Conservation (phyloP, 1,140 invertebrate genomes). For the Heliconius hewitsoni region DNA sequence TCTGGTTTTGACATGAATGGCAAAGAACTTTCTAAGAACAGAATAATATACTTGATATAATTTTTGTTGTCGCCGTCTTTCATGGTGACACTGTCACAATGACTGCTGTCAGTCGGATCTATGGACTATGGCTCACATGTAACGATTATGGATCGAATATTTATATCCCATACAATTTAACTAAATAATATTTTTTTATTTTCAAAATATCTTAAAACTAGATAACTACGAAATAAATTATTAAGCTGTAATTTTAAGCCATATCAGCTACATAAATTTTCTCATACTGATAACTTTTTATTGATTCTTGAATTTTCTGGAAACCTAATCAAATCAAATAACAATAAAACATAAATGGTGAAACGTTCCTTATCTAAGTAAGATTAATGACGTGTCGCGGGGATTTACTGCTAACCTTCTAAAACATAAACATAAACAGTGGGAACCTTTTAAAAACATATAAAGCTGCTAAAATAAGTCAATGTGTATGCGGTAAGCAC, state of each 20-base stretch:
- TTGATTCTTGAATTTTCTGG: neutral
- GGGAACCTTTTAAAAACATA: slow-evolving; percentile 4
- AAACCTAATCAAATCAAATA: neutral
- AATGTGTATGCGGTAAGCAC: neutral
- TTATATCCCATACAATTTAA: too few relatives aligned
- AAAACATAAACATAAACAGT: neutral
- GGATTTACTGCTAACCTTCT: neutral
- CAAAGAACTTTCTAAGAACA: neutral
- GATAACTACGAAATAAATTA: too few relatives aligned
- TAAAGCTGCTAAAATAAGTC: neutral
- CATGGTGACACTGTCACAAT: neutral
- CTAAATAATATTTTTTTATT: too few relatives aligned
- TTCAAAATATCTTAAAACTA: too few relatives aligned
- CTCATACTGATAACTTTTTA: too few relatives aligned
- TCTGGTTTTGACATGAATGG: neutral
- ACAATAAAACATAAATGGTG: neutral
- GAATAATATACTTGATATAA: neutral
- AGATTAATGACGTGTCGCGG: slow-evolving; percentile 4
- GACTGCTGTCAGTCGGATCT: too few relatives aligned
- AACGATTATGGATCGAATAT: too few relatives aligned
- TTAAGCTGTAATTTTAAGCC: neutral
- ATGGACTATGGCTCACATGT: too few relatives aligned
- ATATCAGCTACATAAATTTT: neutral
- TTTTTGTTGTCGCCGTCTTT: neutral
- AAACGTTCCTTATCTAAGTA: neutral